Evolutionary conservation across 1,140 invertebrate genomes (phyloP).

Genomic region (Littorina saxatilis): DNA sequence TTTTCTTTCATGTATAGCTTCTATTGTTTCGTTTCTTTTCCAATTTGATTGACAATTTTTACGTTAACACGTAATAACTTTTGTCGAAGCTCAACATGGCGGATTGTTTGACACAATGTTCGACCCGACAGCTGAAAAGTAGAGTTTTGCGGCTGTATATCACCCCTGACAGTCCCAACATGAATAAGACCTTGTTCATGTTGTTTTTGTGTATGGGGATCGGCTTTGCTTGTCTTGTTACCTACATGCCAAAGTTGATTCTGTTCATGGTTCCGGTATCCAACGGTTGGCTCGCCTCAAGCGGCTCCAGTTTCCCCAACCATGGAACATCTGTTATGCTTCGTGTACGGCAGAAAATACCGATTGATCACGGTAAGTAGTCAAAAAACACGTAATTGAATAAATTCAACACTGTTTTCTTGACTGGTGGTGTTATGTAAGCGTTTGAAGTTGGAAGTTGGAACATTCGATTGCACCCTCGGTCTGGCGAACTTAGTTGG

Average conservation of each 20-base stretch:
- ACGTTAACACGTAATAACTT: slow-evolving; percentile 1
- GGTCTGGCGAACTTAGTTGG: too few species aligned
- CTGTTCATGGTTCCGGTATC: background rate
- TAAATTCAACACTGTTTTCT: too few species aligned
- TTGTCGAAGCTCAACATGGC: slow-evolving; percentile 15
- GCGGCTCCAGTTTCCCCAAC: background rate
- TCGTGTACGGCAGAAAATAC: background rate
- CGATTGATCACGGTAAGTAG: background rate
- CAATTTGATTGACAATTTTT: background rate
- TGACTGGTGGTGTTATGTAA: too few species aligned
- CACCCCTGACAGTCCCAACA: background rate
- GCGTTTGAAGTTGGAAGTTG: too few species aligned
- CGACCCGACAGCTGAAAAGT: slow-evolving; percentile 9
- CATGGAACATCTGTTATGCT: slow-evolving; percentile 2
- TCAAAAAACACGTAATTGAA: too few species aligned
- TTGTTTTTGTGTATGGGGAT: slow-evolving; percentile 1
- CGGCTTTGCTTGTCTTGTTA: background rate
- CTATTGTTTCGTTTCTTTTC: too few species aligned
- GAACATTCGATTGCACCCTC: too few species aligned
- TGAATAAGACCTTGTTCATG: background rate
- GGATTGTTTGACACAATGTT: slow-evolving; percentile 15
- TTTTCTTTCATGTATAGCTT: too few species aligned
- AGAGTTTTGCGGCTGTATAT: slow-evolving; percentile 9
- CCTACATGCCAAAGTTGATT: slow-evolving; percentile 16
- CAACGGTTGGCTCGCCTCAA: background rate